Base-by-base conservation (phyloP, 2,113 vertebrate species). In the Clupea harengus region DNA sequence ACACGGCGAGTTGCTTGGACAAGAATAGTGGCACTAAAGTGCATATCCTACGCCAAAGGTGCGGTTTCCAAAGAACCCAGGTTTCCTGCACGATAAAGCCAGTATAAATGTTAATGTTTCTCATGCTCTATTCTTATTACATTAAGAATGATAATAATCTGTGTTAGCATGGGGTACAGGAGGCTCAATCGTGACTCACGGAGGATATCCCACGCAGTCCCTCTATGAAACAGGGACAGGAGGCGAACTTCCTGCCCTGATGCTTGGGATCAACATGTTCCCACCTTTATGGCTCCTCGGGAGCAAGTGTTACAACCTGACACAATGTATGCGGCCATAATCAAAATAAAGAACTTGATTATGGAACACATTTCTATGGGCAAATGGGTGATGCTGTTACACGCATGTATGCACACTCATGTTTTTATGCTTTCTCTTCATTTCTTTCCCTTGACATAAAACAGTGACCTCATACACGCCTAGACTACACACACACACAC, bases 201-300 rank as follows among this genome's bases (percentile, higher is more conserved):
- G 87, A 94, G 94, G 93, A 95, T 91, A 92, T 94, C 93, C 94
- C 91, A 89, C 90, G 89, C 88, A 90, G 86, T 89, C 87, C 78
- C 89, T 93, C 88, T 89, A 89, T 91, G 90, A 92, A 92, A 91
- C 92, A 91, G 22, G 81, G 85, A 85, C 91, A 88, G 89, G 82
- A 84, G 82, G 45, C 88, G 54, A 86, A 89, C 85, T 91, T 94
- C 91, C 89, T 88, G 0, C 11, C n/a, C 47, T 80, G 83, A 39
- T 85, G 45, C 28, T 81, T 83, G 64, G n/a, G 10, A 81, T 82
- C 64, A 86, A 57, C 54, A 67, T 67, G 64, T 67, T 28, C 64
- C 25, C n/a, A 2, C 11, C 64, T 67, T 28, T 7, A 25, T 67
- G n/a, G 64, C 64, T 20, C 17, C 52, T 18, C 18, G 3, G 47